phyloP scores from a whole-genome alignment of 1,140 invertebrate genomes.

The Leptinotarsa lineolata region DNA sequence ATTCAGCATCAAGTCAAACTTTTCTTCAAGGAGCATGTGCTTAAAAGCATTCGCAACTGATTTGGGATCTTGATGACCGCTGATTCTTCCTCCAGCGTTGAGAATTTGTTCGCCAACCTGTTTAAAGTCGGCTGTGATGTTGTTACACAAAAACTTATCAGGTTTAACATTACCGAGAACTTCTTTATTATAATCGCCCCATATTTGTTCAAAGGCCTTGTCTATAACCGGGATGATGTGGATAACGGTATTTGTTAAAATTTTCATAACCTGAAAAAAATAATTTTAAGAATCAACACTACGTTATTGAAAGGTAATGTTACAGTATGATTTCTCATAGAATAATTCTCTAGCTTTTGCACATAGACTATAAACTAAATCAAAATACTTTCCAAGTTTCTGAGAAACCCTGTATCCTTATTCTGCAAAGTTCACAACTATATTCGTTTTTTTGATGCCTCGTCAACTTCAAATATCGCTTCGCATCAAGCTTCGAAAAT shows the following conservation, averaged over 20 bases:
- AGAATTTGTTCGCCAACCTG: conserved; percentile 52
- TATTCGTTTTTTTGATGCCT: too few species aligned
- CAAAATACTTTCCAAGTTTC: too few species aligned
- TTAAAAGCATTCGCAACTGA: conserved; percentile 63
- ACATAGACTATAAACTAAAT: too few species aligned
- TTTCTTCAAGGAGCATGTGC: conserved; percentile 60
- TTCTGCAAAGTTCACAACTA: too few species aligned
- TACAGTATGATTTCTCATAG: too few species aligned
- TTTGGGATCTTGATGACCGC: conserved; percentile 47
- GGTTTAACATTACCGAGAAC: conserved; percentile 37
- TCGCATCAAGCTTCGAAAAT: too few species aligned
- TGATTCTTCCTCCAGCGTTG: conserved; percentile 36
- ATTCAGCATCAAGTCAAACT: conserved; percentile 67
- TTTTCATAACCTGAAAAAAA: conserved; percentile 46
- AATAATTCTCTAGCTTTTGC: too few species aligned
- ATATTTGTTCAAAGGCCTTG: conserved; percentile 60
- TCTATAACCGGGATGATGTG: conserved; percentile 79
- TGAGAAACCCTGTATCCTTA: too few species aligned
- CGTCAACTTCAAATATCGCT: too few species aligned
- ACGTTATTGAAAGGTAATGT: too few species aligned
- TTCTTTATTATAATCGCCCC: conserved; percentile 49
- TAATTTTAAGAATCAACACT: too few species aligned
- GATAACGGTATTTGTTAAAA: conserved; percentile 75
- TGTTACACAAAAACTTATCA: conserved; percentile 64
- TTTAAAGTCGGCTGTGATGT: conserved; percentile 58